Evolutionary conservation across 2,797 vertebrate genomes (phyloP).

Genomic region (Diplodus sargus): DNA sequence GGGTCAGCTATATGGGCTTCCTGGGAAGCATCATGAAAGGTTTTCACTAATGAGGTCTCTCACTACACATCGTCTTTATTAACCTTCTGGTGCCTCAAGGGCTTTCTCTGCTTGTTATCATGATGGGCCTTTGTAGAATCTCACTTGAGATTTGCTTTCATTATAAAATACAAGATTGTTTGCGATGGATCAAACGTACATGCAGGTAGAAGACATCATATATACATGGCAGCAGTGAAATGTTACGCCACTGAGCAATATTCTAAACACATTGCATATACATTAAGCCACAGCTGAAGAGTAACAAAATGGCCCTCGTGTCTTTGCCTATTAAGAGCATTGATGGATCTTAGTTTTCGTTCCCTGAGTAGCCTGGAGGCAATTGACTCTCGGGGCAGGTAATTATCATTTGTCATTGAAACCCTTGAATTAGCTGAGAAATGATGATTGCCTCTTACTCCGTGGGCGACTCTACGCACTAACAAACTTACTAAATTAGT

Average conservation of each 20-base stretch:
- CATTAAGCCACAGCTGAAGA: slow-evolving; percentile 33
- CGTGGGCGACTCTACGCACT: slow-evolving; percentile 21
- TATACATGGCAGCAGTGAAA: background rate
- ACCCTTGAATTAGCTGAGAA: slow-evolving; percentile 49
- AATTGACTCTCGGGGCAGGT: slow-evolving; percentile 33
- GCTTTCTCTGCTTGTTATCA: slow-evolving; percentile 46
- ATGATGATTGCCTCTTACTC: slow-evolving; percentile 34
- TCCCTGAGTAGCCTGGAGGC: slow-evolving; percentile 19
- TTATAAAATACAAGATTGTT: slow-evolving; percentile 14
- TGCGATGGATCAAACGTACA: slow-evolving; percentile 5
- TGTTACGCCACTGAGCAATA: background rate
- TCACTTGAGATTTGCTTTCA: slow-evolving; percentile 14
- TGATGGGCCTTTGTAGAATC: slow-evolving; percentile 44
- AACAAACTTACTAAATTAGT: slow-evolving; percentile 27
- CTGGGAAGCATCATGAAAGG: slow-evolving; percentile 72
- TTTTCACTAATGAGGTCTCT: slow-evolving; percentile 72
- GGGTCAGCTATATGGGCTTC: slow-evolving; percentile 70
- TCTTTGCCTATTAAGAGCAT: slow-evolving; percentile 40
- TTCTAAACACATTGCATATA: slow-evolving; percentile 17
- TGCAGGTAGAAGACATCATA: background rate
- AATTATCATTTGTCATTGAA: slow-evolving; percentile 59
- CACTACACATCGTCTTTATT: slow-evolving; percentile 63
- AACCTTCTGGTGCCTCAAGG: slow-evolving; percentile 52
- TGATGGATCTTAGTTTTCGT: slow-evolving; percentile 31
- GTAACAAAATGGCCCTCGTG: slow-evolving; percentile 36